A percentile compares a stretch with the other conserved stretches of the same genome.
phyloP scores from a whole-genome alignment of 2,113 vertebrate genomes.

The Nematolebias whitei region DNA sequence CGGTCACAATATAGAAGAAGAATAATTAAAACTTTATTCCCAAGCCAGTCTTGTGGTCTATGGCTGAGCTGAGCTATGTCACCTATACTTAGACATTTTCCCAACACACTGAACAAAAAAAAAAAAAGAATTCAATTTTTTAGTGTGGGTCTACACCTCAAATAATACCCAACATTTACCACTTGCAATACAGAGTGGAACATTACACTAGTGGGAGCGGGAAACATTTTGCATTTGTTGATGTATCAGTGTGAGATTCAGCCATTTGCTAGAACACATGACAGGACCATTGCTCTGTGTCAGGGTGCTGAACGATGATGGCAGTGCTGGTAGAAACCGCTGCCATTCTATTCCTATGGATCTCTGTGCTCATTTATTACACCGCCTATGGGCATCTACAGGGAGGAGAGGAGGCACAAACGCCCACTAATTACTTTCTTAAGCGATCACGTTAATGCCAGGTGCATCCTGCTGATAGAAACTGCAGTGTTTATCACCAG shows the following conservation, averaged over 20 bases:
- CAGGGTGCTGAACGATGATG: slow-evolving; percentile 66
- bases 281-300: slow-evolving; percentile 66
- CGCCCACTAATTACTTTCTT: slow-evolving; percentile 77
- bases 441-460: slow-evolving; percentile 74
- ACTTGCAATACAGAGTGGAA: slow-evolving; percentile 24
- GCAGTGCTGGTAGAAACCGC: slow-evolving; percentile 52
- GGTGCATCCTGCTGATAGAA: slow-evolving; percentile 79
- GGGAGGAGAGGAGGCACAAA: slow-evolving; percentile 61
- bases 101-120: no score
- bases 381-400: slow-evolving; percentile 65
- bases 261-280: slow-evolving; percentile 57
- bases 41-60: no score
- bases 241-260: slow-evolving; percentile 49
- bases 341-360: slow-evolving; percentile 63
- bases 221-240: slow-evolving; percentile 37
- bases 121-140: neutral
- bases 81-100: no score
- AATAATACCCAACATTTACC: slow-evolving; percentile 24
- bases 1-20: neutral
- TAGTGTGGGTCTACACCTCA: neutral
- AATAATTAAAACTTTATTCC: no score
- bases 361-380: slow-evolving; percentile 65
- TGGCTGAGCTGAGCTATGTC: neutral
- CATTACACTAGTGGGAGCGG: slow-evolving; percentile 9
- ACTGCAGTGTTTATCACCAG: slow-evolving; percentile 74